Base-by-base conservation (phyloP, 2,797 vertebrate genomes). In the Vespertilio murinus region DNA sequence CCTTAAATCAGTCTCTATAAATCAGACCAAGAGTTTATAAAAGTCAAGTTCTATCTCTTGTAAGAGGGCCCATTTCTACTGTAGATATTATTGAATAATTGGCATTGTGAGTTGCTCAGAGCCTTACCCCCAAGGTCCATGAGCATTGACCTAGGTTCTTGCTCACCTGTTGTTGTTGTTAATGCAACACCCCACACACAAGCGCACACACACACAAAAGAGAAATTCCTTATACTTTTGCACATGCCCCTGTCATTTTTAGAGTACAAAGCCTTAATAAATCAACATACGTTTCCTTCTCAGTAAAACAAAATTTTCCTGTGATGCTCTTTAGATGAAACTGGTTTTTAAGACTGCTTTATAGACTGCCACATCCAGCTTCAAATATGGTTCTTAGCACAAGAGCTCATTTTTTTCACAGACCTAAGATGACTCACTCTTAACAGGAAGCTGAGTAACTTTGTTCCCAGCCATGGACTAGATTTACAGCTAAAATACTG, bases 241-340 rank as follows among this genome's bases (percentile, higher is more conserved):
- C n/a, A 65, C 85, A 67, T 94, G 93, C 54, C 47, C 70, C 23
- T 79, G 42, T 75, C 91, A 91, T 93, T 94, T 96, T 85, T 40
- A 84, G 82, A 96, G 82, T 93, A 2, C 16, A 79, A 78, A 65
- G 20, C 35, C 95, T 88, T 96, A 94, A 95, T 69, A 96, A 95
- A 90, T 87, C 33, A 90, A 52, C 13, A 89, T 93, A 92, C 92
- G 85, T 90, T 88, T 79, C 56, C 59, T 84, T 95, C 52, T 95
- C 79, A 91, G 65, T 94, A 96, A 98, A 97, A 97, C 88, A 98
- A 82, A 95, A 89, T 97, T 97, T 84, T 96, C 74, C 75, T 79
- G 71, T 22, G 89, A 90, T 93, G 69, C 92, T 91, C 94, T 78
- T 42, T 87, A 45, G 10, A 96, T 52, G 5, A 96, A 96, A 88